Conservation (phyloP, 2,797 vertebrate genomes). For the Odontamblyopus rebecca region DNA sequence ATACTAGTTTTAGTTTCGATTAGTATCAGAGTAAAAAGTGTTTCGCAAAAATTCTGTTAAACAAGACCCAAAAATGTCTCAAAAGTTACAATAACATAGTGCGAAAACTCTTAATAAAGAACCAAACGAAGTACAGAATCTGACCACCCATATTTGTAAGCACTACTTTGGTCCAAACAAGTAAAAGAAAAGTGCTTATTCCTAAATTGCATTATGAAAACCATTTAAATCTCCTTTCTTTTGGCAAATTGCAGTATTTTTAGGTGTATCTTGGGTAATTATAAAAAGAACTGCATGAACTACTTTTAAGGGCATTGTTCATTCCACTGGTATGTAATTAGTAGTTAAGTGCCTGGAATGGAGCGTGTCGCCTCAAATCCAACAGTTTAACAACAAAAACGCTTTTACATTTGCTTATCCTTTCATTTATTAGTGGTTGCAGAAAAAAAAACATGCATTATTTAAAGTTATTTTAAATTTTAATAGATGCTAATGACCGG, state of each 20-base stretch:
- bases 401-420: not conserved
- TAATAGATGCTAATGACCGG: constrained; percentile 4
- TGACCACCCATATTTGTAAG: not conserved
- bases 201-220: not conserved
- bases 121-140: not conserved
- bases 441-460: not conserved
- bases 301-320: not conserved
- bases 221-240: not conserved
- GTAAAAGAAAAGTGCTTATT: not conserved
- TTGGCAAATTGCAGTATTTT: not conserved
- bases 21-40: too few relatives aligned
- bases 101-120: not conserved
- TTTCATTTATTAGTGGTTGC: not conserved
- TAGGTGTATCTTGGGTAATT: not conserved
- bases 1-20: too few relatives aligned
- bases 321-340: not conserved
- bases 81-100: not conserved
- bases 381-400: not conserved
- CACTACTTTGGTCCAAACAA: not conserved
- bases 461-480: not conserved
- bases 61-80: too few relatives aligned
- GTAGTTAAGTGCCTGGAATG: not conserved
- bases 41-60: too few relatives aligned
- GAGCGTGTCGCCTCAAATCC: not conserved
- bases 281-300: not conserved